phyloP scores from a whole-genome alignment of 2,113 vertebrate genomes.

The Heterotis niloticus region DNA sequence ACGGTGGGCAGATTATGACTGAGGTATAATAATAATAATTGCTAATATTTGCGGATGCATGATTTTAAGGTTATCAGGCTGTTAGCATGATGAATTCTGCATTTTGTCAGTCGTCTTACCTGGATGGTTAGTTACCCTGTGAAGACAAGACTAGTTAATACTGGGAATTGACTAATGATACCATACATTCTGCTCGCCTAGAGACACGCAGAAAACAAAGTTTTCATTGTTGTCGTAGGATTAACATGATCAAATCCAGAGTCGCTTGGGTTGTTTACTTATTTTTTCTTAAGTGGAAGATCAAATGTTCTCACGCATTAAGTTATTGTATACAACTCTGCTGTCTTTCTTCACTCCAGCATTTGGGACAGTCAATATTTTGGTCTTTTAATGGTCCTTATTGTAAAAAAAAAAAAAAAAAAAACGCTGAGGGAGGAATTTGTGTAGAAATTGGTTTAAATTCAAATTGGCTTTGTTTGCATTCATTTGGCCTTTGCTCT shows the following conservation, averaged over 20 bases:
- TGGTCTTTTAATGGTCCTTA: conserved; percentile 26
- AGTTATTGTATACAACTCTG: conserved; percentile 22
- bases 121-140: too few species aligned
- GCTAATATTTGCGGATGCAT: not conserved
- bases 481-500: conserved; percentile 36
- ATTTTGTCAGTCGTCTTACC: not conserved
- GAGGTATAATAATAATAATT: not conserved
- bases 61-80: not conserved
- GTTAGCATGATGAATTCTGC: not conserved
- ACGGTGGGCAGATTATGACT: too few species aligned
- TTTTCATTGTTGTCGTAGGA: conserved; percentile 36
- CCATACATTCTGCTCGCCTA: conserved; percentile 13
- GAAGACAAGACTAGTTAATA: conserved; percentile 22
- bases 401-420: not conserved
- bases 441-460: conserved; percentile 40
- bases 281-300: conserved; percentile 5
- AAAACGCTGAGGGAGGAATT: conserved; percentile 7
- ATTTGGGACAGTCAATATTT: conserved; percentile 29
- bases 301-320: conserved; percentile 24
- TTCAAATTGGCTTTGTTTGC: conserved; percentile 33
- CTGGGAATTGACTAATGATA: conserved; percentile 26
- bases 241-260: conserved; percentile 27
- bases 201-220: conserved; percentile 15
- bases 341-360: conserved; percentile 30
- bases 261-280: conserved; percentile 28